Conservation (phyloP, 2,888 invertebrate species). For the Apomyelois bistriatella region DNA sequence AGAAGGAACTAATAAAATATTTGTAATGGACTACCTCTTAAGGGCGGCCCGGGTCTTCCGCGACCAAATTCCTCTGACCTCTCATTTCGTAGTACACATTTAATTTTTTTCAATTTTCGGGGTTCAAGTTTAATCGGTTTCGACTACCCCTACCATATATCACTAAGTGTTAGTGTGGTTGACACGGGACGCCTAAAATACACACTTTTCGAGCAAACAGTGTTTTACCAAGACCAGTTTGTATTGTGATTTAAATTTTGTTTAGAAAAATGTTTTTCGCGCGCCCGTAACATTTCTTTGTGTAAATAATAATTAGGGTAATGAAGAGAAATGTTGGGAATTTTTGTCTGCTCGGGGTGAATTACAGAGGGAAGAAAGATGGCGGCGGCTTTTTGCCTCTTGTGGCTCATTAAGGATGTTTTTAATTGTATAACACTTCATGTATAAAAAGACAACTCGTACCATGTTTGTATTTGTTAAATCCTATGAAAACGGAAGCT, state of each 20-base stretch:
- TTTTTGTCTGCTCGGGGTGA: slow-evolving; percentile 1
- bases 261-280: slow-evolving; percentile 12
- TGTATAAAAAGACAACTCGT: neutral
- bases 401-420: neutral
- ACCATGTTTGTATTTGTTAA: no score
- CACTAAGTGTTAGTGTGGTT: slow-evolving; percentile 22
- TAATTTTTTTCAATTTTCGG: neutral
- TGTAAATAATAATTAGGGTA: slow-evolving; percentile 8
- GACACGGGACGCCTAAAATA: slow-evolving; percentile 24
- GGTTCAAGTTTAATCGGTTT: slow-evolving; percentile 16
- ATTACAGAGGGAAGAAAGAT: neutral
- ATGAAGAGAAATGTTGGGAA: slow-evolving; percentile 9
- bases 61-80: slow-evolving; percentile 11
- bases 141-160: slow-evolving; percentile 22
- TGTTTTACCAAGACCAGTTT: slow-evolving; percentile 21
- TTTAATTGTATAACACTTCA: neutral
- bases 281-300: slow-evolving; percentile 6
- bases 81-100: neutral
- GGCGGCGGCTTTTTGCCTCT: neutral
- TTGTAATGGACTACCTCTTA: slow-evolving; percentile 27
- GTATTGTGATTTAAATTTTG: slow-evolving; percentile 24
- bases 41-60: slow-evolving; percentile 13
- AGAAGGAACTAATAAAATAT: slow-evolving; percentile 30
- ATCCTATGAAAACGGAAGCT: no score
- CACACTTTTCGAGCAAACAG: slow-evolving; percentile 22